Base-by-base conservation (phyloP, 2,113 vertebrate genomes). In the Psophia crepitans region DNA sequence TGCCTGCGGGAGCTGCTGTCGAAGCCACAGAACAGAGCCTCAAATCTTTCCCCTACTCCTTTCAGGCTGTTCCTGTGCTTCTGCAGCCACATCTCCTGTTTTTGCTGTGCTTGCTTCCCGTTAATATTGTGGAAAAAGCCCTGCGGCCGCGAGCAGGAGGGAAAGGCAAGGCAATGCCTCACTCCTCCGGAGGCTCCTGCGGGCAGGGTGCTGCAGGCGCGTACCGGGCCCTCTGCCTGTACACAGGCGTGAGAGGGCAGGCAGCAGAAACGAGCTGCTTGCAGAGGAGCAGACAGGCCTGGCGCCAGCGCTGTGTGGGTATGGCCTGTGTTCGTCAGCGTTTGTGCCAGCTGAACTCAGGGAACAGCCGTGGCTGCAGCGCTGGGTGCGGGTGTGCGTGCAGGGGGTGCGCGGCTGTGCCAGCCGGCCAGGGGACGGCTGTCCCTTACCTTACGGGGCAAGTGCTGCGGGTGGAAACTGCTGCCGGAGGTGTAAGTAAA, bases 21-120 rank as follows among this genome's bases (percentile, higher is more conserved):
- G 0, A 0, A 78, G 37, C 53, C 0, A 0, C 73, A n/a, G 27
- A 49, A 51, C 30, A 15, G 21, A 82, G 56, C 37, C 58, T 84
- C 32, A 44, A 21, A 70, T 79, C 56, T 64, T 35, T 32, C 44
- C 49, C 26, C 2, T 11, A 1, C 13, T 6, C 11, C 30, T 63
- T 63, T 46, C 57, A 56, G 43, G 33, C 35, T 58, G 14, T 66
- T 84, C 12, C 63, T 60, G 5, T 53, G 39, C 35, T 58, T 84
- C 87, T 80, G n/a, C 17, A 75, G 21, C 63, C 61, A 48, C 1
- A 0, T 79, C 35, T 75, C 61, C 49, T 13, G 56, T 20, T 86
- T 74, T 75, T 60, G 21, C 44, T 44, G 51, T 53, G 49, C 22
- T 79, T 83, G 63, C 61, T 22, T 87, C 43, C 32, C 3, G 1